Evolutionary conservation across 2,888 invertebrate genomes (phyloP).

Genomic region (Perdita meconis): DNA sequence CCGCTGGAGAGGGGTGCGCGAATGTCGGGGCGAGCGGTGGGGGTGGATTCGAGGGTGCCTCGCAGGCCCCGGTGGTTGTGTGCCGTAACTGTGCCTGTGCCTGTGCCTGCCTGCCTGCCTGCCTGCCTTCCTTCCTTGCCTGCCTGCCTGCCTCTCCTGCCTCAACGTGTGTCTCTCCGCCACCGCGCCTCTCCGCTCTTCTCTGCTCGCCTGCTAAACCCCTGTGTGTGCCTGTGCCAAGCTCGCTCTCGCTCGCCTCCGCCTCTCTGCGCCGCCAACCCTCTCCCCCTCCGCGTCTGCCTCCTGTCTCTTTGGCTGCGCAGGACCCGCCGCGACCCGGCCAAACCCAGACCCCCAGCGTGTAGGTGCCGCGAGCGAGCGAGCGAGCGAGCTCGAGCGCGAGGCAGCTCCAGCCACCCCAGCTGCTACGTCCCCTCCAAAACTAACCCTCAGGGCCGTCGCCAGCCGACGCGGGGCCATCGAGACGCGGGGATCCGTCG

Average conservation of each 20-base stretch:
- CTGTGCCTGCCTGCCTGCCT: conserved; percentile 33
- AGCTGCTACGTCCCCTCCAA: conserved; percentile 71
- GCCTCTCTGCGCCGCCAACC: conserved; percentile 36
- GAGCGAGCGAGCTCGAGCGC: conserved; percentile 71
- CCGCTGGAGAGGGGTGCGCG: conserved; percentile 47
- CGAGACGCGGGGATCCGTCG: background rate
- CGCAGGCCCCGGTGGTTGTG: conserved; percentile 45
- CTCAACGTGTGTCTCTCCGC: too few relatives aligned
- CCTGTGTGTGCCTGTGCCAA: too few relatives aligned
- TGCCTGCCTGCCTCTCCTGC: background rate
- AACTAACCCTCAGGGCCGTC: conserved; percentile 62
- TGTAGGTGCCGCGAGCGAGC: conserved; percentile 74
- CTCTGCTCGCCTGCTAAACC: conserved; percentile 36
- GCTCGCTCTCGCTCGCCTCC: conserved; percentile 35
- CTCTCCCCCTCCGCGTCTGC: conserved; percentile 26
- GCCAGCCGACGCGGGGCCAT: conserved; percentile 27
- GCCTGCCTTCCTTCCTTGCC: background rate
- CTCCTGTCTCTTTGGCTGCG: conserved; percentile 65
- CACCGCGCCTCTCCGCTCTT: too few relatives aligned
- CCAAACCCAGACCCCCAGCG: conserved; percentile 78
- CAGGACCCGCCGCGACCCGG: conserved; percentile 76
- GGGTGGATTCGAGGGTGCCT: conserved; percentile 52
- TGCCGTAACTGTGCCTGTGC: conserved; percentile 61
- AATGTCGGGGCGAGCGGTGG: conserved; percentile 33
- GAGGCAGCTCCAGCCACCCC: conserved; percentile 74